phyloP scores from a whole-genome alignment of 2,797 vertebrate species.

The Anguilla anguilla region DNA sequence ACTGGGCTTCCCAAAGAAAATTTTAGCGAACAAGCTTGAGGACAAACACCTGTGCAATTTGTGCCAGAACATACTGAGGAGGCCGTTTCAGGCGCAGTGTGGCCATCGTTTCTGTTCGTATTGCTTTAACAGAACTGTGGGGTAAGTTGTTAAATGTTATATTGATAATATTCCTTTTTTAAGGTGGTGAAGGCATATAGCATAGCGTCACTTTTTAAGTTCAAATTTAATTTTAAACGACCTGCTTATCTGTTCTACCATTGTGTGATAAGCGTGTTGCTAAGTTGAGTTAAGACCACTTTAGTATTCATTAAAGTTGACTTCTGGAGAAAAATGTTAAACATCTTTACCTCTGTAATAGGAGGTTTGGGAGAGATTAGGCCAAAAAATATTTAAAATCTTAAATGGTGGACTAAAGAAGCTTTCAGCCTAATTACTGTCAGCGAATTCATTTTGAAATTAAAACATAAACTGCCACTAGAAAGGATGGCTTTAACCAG shows the following conservation, averaged over 20 bases:
- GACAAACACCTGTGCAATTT: conserved; percentile 91
- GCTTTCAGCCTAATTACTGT: not conserved
- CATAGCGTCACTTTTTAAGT: not conserved
- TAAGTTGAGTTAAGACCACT: not conserved
- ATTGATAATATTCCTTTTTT: not conserved
- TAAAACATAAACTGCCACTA: not conserved
- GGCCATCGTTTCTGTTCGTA: conserved; percentile 91
- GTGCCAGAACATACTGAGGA: conserved; percentile 84
- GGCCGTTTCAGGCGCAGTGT: conserved; percentile 90
- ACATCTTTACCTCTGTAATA: not conserved
- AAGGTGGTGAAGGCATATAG: not conserved
- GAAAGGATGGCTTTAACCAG: too few species aligned
- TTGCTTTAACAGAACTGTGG: conserved; percentile 86
- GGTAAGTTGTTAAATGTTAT: conserved; percentile 63
- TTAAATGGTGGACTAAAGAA: not conserved
- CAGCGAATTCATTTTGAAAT: not conserved
- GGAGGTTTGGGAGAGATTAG: not conserved
- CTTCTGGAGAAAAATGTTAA: not conserved
- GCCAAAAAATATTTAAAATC: not conserved
- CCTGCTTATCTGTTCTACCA: not conserved
- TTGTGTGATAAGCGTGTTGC: not conserved
- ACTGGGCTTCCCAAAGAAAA: conserved; percentile 87
- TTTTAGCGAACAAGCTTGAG: conserved; percentile 86
- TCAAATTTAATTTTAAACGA: not conserved
- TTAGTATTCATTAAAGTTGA: not conserved